Conservation (phyloP, 2,797 vertebrate species). For the Podargus strigoides region DNA sequence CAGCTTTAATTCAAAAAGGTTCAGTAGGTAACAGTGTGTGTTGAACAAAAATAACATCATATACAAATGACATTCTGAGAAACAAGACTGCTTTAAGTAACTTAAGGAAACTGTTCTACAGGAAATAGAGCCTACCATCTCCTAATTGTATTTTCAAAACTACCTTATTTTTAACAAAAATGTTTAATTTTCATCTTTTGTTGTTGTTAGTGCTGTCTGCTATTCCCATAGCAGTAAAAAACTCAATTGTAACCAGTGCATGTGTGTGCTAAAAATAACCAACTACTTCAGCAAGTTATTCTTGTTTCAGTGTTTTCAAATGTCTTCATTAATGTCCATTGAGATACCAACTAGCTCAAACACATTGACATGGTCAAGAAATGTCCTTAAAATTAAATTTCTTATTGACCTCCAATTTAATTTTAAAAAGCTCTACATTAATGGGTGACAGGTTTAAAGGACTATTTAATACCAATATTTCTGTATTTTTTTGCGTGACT, state of each 20-base stretch:
- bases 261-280: constrained; percentile 10
- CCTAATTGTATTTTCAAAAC: constrained; percentile 21
- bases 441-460: not conserved
- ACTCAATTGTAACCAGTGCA: not conserved
- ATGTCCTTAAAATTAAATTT: constrained; percentile 1
- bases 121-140: not conserved
- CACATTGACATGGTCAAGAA: not conserved
- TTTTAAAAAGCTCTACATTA: not conserved
- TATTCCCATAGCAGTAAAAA: constrained; percentile 19
- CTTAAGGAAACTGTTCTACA: not conserved
- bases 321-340: not conserved
- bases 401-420: not conserved
- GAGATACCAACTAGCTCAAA: not conserved
- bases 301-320: not conserved
- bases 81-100: not conserved
- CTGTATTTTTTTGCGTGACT: not conserved
- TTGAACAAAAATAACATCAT: not conserved
- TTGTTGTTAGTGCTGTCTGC: not conserved
- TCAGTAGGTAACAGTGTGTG: not conserved
- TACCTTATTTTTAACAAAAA: not conserved
- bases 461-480: not conserved
- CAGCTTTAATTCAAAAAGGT: not conserved
- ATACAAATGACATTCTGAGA: not conserved
- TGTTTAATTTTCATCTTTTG: constrained; percentile 11
- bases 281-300: not conserved